phyloP scores from a whole-genome alignment of 1,140 invertebrate genomes.

The Mactra quadrangularis region DNA sequence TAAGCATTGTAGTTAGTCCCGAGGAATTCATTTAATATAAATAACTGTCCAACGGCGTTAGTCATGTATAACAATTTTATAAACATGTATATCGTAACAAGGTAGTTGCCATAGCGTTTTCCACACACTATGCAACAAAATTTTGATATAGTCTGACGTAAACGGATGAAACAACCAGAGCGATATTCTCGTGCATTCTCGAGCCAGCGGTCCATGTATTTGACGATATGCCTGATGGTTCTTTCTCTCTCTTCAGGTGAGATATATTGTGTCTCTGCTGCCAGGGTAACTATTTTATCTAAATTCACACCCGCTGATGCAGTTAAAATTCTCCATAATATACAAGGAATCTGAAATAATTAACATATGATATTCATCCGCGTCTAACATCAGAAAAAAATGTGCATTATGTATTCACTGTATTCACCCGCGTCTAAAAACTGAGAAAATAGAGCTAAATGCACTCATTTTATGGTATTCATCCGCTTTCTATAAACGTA shows the following conservation, averaged over 20 bases:
- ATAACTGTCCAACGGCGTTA: conserved; percentile 85
- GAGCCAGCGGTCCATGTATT: conserved; percentile 83
- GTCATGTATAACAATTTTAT: conserved; percentile 84
- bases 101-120: conserved; percentile 84
- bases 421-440: too few relatives aligned
- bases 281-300: conserved; percentile 81
- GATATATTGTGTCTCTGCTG: conserved; percentile 82
- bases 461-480: too few relatives aligned
- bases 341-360: conserved; percentile 80
- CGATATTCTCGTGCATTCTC: conserved; percentile 81
- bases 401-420: too few relatives aligned
- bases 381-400: too few relatives aligned
- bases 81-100: conserved; percentile 84
- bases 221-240: conserved; percentile 82
- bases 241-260: conserved; percentile 82
- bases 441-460: too few relatives aligned
- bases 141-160: conserved; percentile 80
- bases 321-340: conserved; percentile 86
- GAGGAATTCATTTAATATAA: conserved; percentile 85
- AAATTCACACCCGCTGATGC: conserved; percentile 84
- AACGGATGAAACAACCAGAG: conserved; percentile 79
- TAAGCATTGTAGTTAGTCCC: conserved; percentile 85
- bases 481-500: too few relatives aligned
- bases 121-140: conserved; percentile 82
- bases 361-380: too few relatives aligned